phyloP scores from a whole-genome alignment of 2,113 vertebrate genomes.

The Craseonycteris thonglongyai region DNA sequence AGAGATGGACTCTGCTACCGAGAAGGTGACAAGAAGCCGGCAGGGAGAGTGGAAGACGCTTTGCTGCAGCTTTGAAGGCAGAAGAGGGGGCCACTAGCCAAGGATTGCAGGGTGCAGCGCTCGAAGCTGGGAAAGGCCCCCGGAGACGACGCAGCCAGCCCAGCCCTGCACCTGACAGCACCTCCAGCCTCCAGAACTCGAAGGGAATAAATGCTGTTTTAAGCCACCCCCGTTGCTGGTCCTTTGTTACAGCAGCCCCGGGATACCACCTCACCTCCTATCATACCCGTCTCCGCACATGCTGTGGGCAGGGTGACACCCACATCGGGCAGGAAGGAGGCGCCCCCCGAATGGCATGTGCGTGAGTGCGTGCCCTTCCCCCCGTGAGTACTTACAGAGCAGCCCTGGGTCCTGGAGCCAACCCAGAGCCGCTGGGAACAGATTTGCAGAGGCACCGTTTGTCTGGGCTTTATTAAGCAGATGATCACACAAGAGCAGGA shows the following conservation, averaged over 20 bases:
- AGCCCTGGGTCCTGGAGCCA: background rate
- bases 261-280: background rate
- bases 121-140: too few relatives aligned
- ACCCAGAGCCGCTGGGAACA: too few relatives aligned
- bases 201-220: too few relatives aligned
- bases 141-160: background rate
- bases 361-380: background rate
- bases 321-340: background rate
- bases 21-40: accelerated
- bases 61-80: background rate
- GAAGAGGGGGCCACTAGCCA: background rate
- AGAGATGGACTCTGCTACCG: too few relatives aligned
- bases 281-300: background rate
- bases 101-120: accelerated
- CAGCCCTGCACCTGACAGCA: background rate
- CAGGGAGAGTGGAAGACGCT: background rate
- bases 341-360: too few relatives aligned
- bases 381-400: background rate
- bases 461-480: background rate
- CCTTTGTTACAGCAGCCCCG: background rate
- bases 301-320: background rate
- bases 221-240: accelerated
- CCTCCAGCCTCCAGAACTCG: background rate
- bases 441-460: too few relatives aligned
- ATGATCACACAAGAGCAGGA: accelerated